These are phyloP conservation scores for Pseudopleuronectes americanus DNA, from an alignment of 2,797 vertebrate species.

Conservation along the genomic window DNA sequence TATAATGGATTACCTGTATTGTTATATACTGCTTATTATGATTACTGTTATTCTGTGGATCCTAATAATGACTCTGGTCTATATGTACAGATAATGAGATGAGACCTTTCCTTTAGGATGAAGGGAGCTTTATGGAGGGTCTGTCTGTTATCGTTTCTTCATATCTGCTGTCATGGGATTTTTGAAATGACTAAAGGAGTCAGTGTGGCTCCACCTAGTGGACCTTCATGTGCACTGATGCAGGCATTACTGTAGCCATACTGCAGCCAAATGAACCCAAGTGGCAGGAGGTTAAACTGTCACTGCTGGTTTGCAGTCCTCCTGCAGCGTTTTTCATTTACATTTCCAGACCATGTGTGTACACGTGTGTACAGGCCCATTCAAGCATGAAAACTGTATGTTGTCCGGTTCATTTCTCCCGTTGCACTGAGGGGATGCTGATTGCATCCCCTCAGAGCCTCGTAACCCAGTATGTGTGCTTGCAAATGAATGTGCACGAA, in stretches of 20 bases:
- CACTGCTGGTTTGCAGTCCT: constrained; percentile 30
- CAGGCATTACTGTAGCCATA: constrained; percentile 55
- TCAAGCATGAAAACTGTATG: constrained; percentile 50
- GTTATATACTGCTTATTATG: constrained; percentile 71
- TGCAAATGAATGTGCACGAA: constrained; percentile 29
- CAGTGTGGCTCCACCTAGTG: constrained; percentile 77
- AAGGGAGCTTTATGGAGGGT: constrained; percentile 73
- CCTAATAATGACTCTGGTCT: constrained; percentile 73
- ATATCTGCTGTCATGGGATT: constrained; percentile 46
- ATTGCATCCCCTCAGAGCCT: constrained; percentile 47
- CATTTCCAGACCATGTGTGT: constrained; percentile 35
- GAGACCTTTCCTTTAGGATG: constrained; percentile 63
- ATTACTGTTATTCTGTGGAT: constrained; percentile 73
- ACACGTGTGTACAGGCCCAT: constrained; percentile 41
- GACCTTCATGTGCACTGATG: constrained; percentile 46
- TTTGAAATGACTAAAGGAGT: constrained; percentile 30
- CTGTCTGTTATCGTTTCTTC: constrained; percentile 72
- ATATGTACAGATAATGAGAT: constrained; percentile 74
- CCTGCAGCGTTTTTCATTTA: constrained; percentile 44
- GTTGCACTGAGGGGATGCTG: constrained; percentile 40
- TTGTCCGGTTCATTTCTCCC: constrained; percentile 38
- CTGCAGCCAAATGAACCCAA: constrained; percentile 38
- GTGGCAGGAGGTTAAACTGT: constrained; percentile 25
- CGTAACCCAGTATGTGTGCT: constrained; percentile 51
- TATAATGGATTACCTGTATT: constrained; percentile 74